These are phyloP conservation scores for Vipera latastei DNA, from an alignment of 2,797 vertebrate species.

Conservation along the genomic window DNA sequence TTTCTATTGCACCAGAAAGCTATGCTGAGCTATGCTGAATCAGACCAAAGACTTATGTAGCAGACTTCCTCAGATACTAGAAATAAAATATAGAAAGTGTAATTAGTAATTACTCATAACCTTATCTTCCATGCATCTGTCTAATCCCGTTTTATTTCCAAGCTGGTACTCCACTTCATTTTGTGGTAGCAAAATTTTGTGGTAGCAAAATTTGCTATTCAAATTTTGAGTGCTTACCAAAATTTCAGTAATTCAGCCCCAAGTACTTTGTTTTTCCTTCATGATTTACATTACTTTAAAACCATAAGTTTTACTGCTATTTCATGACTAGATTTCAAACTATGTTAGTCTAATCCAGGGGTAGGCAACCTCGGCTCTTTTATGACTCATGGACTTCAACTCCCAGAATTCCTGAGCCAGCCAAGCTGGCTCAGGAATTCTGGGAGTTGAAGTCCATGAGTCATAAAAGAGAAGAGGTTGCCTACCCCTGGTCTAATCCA, in stretches of 20 bases:
- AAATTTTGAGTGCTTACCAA: neutral
- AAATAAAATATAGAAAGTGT: neutral
- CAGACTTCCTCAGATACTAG: neutral
- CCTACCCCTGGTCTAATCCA: neutral
- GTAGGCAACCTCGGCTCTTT: too few species aligned
- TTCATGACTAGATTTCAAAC: neutral
- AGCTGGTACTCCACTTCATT: neutral
- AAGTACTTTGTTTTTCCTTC: neutral
- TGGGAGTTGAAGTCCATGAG: too few species aligned
- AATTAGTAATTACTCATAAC: neutral
- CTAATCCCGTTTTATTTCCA: neutral
- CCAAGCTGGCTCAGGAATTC: too few species aligned
- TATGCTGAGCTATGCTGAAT: neutral
- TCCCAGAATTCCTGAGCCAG: too few species aligned
- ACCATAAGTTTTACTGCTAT: neutral
- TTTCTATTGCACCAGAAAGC: neutral
- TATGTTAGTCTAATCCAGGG: neutral
- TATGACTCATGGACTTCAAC: too few species aligned
- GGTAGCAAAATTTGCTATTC: too few species aligned
- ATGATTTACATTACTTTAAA: neutral
- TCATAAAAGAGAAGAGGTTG: too few species aligned
- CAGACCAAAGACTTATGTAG: neutral
- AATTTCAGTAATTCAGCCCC: neutral
- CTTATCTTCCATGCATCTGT: neutral
- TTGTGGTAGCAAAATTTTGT: neutral